Conservation (phyloP, 1,140 invertebrate genomes). For the Apis dorsata region DNA sequence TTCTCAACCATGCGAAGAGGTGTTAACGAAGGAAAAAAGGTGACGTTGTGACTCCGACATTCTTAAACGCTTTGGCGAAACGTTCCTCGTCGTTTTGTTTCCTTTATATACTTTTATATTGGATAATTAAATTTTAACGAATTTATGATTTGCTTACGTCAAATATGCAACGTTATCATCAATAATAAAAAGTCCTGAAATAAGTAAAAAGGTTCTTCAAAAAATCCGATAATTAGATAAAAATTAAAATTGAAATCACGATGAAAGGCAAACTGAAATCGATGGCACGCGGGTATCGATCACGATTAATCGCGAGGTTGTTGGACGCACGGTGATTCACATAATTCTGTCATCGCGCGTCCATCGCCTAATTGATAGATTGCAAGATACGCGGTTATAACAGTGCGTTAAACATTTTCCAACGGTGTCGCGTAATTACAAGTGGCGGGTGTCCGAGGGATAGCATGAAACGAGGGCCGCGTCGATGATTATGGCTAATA, state of each 20-base stretch:
- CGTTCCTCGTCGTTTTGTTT: too few relatives aligned
- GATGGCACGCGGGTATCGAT: neutral
- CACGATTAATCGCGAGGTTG: neutral
- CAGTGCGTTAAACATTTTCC: constrained; percentile 48
- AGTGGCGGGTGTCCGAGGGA: neutral
- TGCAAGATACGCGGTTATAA: constrained; percentile 43
- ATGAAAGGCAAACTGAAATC: neutral
- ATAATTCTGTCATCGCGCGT: constrained; percentile 30
- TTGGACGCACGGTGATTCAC: constrained; percentile 38
- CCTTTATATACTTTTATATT: too few relatives aligned
- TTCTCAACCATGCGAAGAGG: neutral
- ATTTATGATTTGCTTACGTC: too few relatives aligned
- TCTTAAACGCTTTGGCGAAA: neutral
- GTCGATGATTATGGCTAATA: constrained; percentile 33
- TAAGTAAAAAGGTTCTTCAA: too few relatives aligned
- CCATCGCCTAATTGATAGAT: constrained; percentile 58
- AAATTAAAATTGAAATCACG: neutral
- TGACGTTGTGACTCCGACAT: neutral
- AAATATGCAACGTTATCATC: too few relatives aligned
- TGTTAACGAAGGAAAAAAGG: neutral
- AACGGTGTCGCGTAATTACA: constrained; percentile 28
- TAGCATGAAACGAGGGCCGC: neutral
- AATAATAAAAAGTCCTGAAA: too few relatives aligned
- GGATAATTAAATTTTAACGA: too few relatives aligned
- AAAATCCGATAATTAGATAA: neutral